Base-by-base conservation (phyloP, 2,888 invertebrate genomes). In the Oxystoma pomonae region DNA sequence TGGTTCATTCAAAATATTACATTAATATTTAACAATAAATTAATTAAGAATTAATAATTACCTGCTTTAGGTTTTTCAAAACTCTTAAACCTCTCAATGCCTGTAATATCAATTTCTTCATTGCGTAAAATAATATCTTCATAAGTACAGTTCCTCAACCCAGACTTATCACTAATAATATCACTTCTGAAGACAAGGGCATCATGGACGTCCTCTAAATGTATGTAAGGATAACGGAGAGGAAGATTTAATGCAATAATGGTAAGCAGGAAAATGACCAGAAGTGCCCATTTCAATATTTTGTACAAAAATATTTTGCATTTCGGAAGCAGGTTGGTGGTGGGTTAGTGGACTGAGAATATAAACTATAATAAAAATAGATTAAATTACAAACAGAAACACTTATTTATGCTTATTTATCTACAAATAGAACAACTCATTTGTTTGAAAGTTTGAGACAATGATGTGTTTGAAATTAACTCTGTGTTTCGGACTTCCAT, bases 171-270 rank as follows among this genome's bases (percentile, higher is more conserved):
- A 55, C 68, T 35, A 79, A 66, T 69, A 35, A 35, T 35, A 35
- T 35, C 35, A 35, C 5, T 35, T 35, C 35, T 35, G 12, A 7
- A 35, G 12, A 35, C 35, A 35, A 35, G 35, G 12, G 3, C 12
- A 12, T 12, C 12, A 7, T 3, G 35, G 3, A 35, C 12, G 3
- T 35, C 35, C 12, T 35, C 35, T 12, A 35, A 35, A 35, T 35
- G 5, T 35, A 35, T 35, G 12, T 35, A 35, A 7, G 35, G 35
- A 35, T 79, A 79, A 59, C 79, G 72, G 7, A 72, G 66, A 9
- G 80, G 80, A 69, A 74, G 76, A 69, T 77, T 78, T 57, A 78
- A 71, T 20, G 73, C 74, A 61, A 77, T 68, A 50, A 71, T 52
- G 55, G 68, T 64, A 65, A 74, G 63, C 35, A 74, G 20, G 56